These are phyloP conservation scores for Aleiodes alternator DNA, from an alignment of 2,888 invertebrate species.

Conservation along the genomic window DNA sequence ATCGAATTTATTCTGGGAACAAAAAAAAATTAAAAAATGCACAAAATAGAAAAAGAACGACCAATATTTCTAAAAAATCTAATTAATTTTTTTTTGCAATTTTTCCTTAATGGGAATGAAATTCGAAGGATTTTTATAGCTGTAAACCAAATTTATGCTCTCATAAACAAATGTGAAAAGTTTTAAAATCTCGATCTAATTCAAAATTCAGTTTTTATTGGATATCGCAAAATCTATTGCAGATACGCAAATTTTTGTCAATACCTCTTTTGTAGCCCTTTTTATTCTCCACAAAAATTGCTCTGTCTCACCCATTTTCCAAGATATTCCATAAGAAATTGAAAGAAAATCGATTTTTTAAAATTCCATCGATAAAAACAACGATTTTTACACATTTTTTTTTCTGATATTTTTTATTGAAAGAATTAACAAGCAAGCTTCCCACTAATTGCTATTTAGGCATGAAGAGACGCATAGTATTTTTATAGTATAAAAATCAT, in stretches of 20 bases:
- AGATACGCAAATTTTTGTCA: not conserved
- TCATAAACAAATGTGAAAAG: not conserved
- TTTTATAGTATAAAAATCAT: slow-evolving; percentile 57
- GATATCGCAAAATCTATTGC: too few relatives aligned
- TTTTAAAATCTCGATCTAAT: slow-evolving; percentile 2
- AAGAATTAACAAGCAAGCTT: too few relatives aligned
- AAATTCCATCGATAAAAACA: too few relatives aligned
- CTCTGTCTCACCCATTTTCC: not conserved
- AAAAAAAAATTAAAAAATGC: too few relatives aligned
- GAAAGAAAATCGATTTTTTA: not conserved
- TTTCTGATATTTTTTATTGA: not conserved
- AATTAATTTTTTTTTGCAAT: too few relatives aligned
- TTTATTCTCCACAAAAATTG: not conserved
- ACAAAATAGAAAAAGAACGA: too few relatives aligned
- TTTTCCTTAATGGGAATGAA: not conserved
- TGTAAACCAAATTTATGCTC: slow-evolving; percentile 35
- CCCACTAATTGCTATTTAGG: too few relatives aligned
- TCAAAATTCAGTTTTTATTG: not conserved
- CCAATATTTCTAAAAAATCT: too few relatives aligned
- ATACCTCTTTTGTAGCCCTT: not conserved
- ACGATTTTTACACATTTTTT: not conserved
- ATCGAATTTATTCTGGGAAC: too few relatives aligned
- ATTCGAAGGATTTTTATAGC: slow-evolving; percentile 9
- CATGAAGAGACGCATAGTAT: slow-evolving; percentile 49
- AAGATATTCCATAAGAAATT: not conserved